Conservation (phyloP, 2,797 vertebrate species). For the Garrulus glandarius region DNA sequence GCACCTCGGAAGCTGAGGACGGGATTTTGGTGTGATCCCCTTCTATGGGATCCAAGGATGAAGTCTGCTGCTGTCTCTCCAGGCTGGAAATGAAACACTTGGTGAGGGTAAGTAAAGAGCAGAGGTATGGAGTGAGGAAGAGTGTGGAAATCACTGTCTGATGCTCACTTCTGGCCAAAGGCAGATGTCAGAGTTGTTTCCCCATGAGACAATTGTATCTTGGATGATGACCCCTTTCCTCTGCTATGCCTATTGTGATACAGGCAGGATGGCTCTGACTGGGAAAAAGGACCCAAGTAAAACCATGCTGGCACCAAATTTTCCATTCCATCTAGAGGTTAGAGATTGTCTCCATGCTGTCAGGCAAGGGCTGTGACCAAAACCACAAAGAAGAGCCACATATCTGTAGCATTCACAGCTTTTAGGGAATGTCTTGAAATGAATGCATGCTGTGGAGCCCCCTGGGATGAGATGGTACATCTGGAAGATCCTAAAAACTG, state of each 20-base stretch:
- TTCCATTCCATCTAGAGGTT: not conserved
- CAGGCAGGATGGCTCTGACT: not conserved
- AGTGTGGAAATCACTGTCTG: not conserved
- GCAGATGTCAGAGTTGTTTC: not conserved
- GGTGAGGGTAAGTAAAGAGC: not conserved
- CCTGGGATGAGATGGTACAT: not conserved
- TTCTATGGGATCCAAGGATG: not conserved
- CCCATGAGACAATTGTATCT: not conserved
- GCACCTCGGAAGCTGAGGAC: not conserved
- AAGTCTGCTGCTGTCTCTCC: not conserved
- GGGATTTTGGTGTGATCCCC: constrained; percentile 1
- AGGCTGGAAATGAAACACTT: not conserved
- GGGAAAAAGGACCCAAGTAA: not conserved
- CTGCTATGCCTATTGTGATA: not conserved
- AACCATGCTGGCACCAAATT: not conserved
- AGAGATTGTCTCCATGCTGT: not conserved
- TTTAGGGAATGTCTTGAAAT: not conserved
- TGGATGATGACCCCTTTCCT: not conserved
- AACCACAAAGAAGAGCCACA: not conserved
- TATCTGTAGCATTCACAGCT: not conserved
- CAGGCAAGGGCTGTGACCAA: not conserved
- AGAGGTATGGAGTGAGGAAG: not conserved
- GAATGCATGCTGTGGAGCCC: not conserved
- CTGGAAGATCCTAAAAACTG: not conserved
- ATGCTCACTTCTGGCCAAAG: not conserved